Evolutionary conservation across 2,797 vertebrate genomes (phyloP).

Genomic region (Lacerta agilis): DNA sequence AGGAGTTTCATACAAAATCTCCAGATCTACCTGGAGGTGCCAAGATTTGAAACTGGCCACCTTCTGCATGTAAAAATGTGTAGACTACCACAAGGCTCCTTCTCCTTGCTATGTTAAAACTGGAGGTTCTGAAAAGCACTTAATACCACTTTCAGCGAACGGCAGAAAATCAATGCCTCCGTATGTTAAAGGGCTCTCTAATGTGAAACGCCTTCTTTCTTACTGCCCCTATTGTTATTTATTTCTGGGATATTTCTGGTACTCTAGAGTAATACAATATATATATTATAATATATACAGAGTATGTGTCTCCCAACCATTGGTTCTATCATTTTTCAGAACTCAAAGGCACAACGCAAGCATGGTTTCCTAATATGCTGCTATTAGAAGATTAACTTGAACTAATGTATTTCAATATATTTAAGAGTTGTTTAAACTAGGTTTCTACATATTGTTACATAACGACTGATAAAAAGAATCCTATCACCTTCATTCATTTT

Average conservation of each 20-base stretch:
- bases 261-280: background rate
- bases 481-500: background rate
- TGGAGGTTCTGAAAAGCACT: background rate
- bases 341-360: slow-evolving; percentile 12
- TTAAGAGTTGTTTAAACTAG: slow-evolving; percentile 10
- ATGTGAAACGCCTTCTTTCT: too few relatives aligned
- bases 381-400: slow-evolving; percentile 39
- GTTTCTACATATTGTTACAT: background rate
- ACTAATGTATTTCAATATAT: background rate
- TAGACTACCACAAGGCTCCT: background rate
- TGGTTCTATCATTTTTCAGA: slow-evolving; percentile 27
- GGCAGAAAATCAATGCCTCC: background rate
- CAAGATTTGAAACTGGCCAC: too few relatives aligned
- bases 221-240: background rate
- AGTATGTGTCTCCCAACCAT: slow-evolving; percentile 16
- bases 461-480: background rate
- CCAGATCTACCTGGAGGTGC: too few relatives aligned
- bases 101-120: background rate
- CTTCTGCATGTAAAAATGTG: too few relatives aligned
- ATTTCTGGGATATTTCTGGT: background rate
- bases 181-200: background rate
- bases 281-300: background rate
- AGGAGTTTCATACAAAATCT: too few relatives aligned
- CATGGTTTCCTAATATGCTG: slow-evolving; percentile 16
- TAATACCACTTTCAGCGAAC: background rate